phyloP scores from a whole-genome alignment of 2,113 vertebrate species.

The Campylomormyrus numenius region DNA sequence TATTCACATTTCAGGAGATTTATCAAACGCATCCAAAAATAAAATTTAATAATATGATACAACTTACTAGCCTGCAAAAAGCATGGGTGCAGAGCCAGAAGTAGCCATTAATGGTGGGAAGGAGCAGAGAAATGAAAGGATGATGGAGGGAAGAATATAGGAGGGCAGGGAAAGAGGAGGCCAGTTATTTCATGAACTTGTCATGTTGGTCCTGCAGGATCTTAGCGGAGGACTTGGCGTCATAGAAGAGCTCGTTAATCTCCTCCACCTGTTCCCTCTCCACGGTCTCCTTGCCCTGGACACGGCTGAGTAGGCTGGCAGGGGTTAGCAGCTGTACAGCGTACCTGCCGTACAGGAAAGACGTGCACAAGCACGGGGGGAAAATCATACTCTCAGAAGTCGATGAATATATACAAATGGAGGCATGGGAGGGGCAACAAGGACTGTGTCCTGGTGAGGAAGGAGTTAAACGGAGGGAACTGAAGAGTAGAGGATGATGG shows the following conservation, averaged over 20 bases:
- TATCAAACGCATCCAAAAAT: background rate
- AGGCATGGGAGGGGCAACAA: background rate
- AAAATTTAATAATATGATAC: constrained; percentile 11
- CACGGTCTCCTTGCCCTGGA: constrained; percentile 89
- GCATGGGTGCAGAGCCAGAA: background rate
- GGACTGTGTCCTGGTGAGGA: background rate
- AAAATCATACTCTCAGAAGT: background rate
- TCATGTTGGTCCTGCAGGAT: constrained; percentile 94
- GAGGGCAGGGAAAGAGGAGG: background rate
- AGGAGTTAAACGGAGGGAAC: background rate
- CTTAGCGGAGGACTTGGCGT: constrained; percentile 96
- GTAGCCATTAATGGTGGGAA: background rate
- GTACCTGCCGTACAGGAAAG: too few relatives aligned
- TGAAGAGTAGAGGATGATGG: background rate
- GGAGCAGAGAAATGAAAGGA: background rate
- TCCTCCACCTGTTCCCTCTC: constrained; percentile 96
- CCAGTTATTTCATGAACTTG: constrained; percentile 88
- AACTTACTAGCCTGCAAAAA: background rate
- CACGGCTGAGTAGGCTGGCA: constrained; percentile 81
- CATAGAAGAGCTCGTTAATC: constrained; percentile 96
- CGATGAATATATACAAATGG: background rate
- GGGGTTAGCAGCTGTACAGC: constrained; percentile 89
- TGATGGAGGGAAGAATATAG: background rate
- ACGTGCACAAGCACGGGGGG: background rate
- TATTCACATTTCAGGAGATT: background rate